Evolutionary conservation across 1,140 invertebrate genomes (phyloP).

Genomic region (Solen grandis): DNA sequence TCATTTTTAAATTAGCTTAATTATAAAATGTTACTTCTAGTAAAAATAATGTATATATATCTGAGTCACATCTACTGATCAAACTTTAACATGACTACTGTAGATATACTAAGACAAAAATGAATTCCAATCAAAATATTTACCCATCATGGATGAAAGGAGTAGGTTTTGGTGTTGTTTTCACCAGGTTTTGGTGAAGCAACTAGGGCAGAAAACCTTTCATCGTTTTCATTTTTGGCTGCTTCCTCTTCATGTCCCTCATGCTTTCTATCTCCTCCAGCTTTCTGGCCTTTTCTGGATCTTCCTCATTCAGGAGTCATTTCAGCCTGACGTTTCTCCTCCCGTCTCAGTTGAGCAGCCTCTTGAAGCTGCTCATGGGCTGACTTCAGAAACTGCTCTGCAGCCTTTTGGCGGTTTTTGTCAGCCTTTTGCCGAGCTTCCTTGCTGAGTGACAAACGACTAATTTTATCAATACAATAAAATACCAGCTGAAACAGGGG

Average conservation of each 20-base stretch:
- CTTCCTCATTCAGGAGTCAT: constrained; percentile 94
- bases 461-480: constrained; percentile 95
- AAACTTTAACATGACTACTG: too few species aligned
- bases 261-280: constrained; percentile 98
- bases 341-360: constrained; percentile 90
- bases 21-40: too few species aligned
- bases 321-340: constrained; percentile 93
- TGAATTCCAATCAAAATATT: too few species aligned
- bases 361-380: constrained; percentile 95
- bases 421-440: constrained; percentile 95
- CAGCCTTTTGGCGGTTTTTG: constrained; percentile 94
- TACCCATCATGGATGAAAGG: too few species aligned
- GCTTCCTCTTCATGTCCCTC: constrained; percentile 95
- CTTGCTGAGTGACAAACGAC: constrained; percentile 92
- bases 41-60: too few species aligned
- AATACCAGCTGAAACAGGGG: constrained; percentile 93
- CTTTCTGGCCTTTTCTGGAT: constrained; percentile 97
- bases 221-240: constrained; percentile 98
- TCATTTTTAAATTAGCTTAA: too few species aligned
- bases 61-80: too few species aligned
- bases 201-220: too few species aligned
- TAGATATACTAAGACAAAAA: too few species aligned
- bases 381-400: constrained; percentile 95
- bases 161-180: too few species aligned
- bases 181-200: too few species aligned